Evolutionary conservation across 2,113 vertebrate species (phyloP), one percentile per base, ranked within the genome.

Genomic region (Chlorodrepanis virens): DNA sequence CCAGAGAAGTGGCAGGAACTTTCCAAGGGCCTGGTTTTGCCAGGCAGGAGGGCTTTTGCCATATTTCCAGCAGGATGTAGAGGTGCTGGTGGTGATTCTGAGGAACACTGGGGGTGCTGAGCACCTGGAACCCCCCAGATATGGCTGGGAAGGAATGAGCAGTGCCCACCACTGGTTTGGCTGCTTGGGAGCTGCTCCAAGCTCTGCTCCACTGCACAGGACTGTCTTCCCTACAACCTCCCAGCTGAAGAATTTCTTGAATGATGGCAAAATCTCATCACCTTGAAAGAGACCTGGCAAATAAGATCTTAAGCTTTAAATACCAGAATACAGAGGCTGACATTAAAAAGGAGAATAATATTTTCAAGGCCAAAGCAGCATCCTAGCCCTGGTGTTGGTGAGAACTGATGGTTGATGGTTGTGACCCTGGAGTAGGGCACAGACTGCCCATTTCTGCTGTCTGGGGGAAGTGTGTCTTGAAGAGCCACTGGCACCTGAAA

Each of bases 1-100:
- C 97, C 24, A 27, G 96, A 90, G 74, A 95, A 89, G 94, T n/a
- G 93, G 89, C 93, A 87, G 78, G 60, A 92, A 72, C 72, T 96
- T 90, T 89, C 83, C 49, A 18, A 95, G 42, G 16, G 60, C 45
- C 57, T 45, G 97, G 89, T 82, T 97, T 87, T 91, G 88, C 88
- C 79, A 50, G 52, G 57, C 33, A 85, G 20, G 20, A 72, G 31
- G 71, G 9, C 0, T 57, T 82, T 72, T 40, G 54, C 86, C 63
- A 2, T 7, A 4, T 47, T 70, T 54, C 12, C 17, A 61, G 24
- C 61, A 2, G 14, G 82, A 5, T 64, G 37, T 60, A 74, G 60
- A 52, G 61, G 22, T 63, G 71, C 56, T 83, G 79, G 31, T 63
- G 87, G 11, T 49, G 71, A 18, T 27, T 77, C 18, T 49, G 87